Base-by-base conservation (phyloP, 2,888 invertebrate genomes). In the Gymnocheta viridis region DNA sequence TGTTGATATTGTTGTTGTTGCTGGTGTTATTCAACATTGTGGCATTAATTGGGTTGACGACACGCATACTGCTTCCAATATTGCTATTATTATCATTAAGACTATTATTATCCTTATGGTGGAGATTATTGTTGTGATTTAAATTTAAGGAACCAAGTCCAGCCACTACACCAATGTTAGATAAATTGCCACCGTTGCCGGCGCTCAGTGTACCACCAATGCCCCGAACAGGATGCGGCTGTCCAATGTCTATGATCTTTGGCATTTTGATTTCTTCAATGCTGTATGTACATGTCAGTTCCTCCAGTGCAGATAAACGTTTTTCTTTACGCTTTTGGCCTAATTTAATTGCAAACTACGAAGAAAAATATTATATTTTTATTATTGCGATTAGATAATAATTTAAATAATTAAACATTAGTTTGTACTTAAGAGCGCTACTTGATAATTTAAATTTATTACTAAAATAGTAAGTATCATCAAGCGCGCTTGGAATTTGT, bases 301-400 rank as follows among this genome's bases (percentile, higher is more conserved):
- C 92, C 58, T 92, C 91, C 74, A 92, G 88, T 41, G 92, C 91
- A 81, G 92, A 92, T 85, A 93, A 91, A 81, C 93, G 93, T 90
- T 93, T 93, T 88, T 93, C 93, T 91, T 93, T 93, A 87, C 93
- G 93, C 89, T 94, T 94, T 89, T 93, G 93, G 86, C 93, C 93
- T 91, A 93, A 90, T 91, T 93, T 94, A 88, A 94, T 93, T 90
- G 93, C 93, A 91, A 93, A 93, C 94, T 94, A 78, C 77, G 72
- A 60, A 73, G 60, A 66, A 76, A 27, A 56, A 35, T n/a, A 51
- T 19, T 29, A 24, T 2, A 32, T 17, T 41, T 69, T 29, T 66
- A 29, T 24, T 14, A 56, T 54, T 38, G 62, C 14, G 35, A 77
- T 84, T 78, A n/a, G 62, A 82, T 76, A 82, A 24, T n/a, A 79